These are phyloP conservation scores for Hippasteria phrygiana DNA, from an alignment of 53 echinoderm and acorn worm species.

Conservation along the genomic window DNA sequence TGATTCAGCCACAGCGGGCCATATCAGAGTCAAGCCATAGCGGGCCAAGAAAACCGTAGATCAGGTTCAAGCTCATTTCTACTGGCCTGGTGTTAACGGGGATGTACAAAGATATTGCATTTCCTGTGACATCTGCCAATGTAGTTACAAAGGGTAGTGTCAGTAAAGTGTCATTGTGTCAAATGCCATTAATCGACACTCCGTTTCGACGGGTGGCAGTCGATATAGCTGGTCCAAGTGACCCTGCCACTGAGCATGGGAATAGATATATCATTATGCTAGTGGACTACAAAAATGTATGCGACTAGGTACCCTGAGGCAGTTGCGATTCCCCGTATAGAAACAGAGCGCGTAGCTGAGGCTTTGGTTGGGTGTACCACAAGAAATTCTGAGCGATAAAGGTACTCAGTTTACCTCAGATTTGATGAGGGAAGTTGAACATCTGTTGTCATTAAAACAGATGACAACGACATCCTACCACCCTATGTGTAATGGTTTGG, in stretches of 20 bases:
- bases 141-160: conserved; percentile 49
- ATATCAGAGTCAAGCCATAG: conserved; percentile 42
- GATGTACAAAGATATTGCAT: conserved; percentile 52
- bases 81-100: conserved; percentile 58
- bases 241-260: conserved; percentile 46
- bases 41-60: conserved; percentile 54
- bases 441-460: conserved; percentile 69
- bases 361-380: conserved; percentile 67
- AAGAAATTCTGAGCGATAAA: conserved; percentile 69
- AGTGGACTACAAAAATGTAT: conserved; percentile 63
- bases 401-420: conserved; percentile 77
- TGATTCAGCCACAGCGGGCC: conserved; percentile 63
- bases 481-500: conserved; percentile 78
- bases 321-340: conserved; percentile 66
- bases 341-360: conserved; percentile 72
- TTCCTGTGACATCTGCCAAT: conserved; percentile 62
- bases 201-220: conserved; percentile 61
- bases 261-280: conserved; percentile 62
- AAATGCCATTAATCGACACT: conserved; percentile 55
- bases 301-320: conserved; percentile 67
- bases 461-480: conserved; percentile 78
- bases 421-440: conserved; percentile 58
- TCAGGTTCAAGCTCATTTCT: conserved; percentile 24
- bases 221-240: conserved; percentile 59
- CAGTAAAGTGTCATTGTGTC: conserved; percentile 36